Conservation (phyloP, 2,888 invertebrate species). For the Pollenia angustigena region DNA sequence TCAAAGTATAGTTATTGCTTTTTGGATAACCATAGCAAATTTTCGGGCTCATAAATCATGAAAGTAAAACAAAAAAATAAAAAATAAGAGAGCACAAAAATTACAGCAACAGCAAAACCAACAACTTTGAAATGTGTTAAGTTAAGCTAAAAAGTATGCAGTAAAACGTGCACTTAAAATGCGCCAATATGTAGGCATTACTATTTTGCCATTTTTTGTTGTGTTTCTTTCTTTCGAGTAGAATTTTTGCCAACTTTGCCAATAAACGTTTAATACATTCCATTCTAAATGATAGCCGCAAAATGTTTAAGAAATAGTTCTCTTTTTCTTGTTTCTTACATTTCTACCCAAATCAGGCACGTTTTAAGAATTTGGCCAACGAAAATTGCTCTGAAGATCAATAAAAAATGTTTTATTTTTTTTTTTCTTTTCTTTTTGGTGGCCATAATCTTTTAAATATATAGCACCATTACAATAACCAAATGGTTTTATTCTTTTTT, state of each 20-base stretch:
- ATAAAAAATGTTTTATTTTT: conserved; percentile 33
- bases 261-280: conserved; percentile 70
- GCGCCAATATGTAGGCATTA: conserved; percentile 69
- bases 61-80: conserved; percentile 49
- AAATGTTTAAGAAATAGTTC: conserved; percentile 36
- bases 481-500: conserved; percentile 50
- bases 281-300: conserved; percentile 56
- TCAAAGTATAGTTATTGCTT: conserved; percentile 51
- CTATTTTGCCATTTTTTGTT: conserved; percentile 7
- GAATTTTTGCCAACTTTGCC: conserved; percentile 68
- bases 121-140: conserved; percentile 51
- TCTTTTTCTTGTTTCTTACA: background rate
- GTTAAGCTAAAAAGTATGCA: conserved; percentile 66
- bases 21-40: conserved; percentile 71
- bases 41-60: conserved; percentile 74
- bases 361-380: conserved; percentile 58
- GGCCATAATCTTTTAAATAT: conserved; percentile 51
- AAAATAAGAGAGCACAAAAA: too few relatives aligned
- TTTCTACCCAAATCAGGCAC: conserved; percentile 53
- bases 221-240: conserved; percentile 9
- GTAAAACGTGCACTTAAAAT: conserved; percentile 71
- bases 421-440: conserved; percentile 18
- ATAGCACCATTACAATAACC: conserved; percentile 43
- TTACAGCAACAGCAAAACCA: conserved; percentile 47
- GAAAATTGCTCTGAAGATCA: conserved; percentile 48